Conservation (phyloP, 2,113 vertebrate genomes). For the Notothenia coriiceps region DNA sequence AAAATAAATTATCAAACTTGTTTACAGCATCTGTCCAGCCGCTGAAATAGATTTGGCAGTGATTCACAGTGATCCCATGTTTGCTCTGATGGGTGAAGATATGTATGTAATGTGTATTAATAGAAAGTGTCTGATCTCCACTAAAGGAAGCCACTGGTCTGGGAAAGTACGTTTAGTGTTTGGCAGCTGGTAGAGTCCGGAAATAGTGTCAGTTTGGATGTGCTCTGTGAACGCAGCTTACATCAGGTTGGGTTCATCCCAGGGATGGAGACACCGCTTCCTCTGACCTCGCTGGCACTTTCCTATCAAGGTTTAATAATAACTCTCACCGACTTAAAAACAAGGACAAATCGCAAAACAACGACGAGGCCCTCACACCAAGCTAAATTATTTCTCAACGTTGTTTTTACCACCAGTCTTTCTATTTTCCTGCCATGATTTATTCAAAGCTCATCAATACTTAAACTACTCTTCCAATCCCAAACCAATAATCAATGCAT, state of each 20-base stretch:
- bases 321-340: conserved; percentile 3
- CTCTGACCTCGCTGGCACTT: conserved; percentile 43
- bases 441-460: not conserved
- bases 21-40: not conserved
- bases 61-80: conserved; percentile 19
- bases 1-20: not conserved
- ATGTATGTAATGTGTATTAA: conserved; percentile 48
- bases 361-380: not conserved
- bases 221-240: conserved; percentile 33
- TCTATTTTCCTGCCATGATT: not conserved
- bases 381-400: not conserved
- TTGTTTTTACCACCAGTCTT: not conserved
- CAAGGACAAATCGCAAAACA: not conserved
- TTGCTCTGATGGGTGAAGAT: conserved; percentile 27
- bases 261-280: conserved; percentile 4
- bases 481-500: not conserved
- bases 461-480: not conserved
- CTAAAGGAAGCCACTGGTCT: conserved; percentile 33
- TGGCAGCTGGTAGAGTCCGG: conserved; percentile 48
- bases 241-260: conserved; percentile 1
- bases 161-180: conserved; percentile 53
- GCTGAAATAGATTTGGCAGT: not conserved
- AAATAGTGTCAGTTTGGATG: conserved; percentile 53
- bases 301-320: conserved; percentile 16
- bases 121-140: conserved; percentile 43